Conservation (phyloP, 1,140 invertebrate genomes). For the Telenomus remus region DNA sequence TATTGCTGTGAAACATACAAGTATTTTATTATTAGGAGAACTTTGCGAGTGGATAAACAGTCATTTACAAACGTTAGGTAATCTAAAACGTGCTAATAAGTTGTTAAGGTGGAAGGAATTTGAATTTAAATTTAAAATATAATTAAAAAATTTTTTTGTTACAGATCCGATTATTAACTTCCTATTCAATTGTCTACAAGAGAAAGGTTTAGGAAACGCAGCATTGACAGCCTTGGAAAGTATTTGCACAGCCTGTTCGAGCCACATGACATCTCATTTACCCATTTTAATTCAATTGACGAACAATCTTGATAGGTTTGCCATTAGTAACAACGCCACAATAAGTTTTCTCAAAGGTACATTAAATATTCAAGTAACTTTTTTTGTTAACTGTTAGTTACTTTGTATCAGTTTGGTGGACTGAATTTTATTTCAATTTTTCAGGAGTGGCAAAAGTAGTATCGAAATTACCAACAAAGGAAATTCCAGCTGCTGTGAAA, state of each 20-base stretch:
- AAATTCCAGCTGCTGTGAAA: conserved; percentile 81
- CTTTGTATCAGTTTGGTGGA: too few species aligned
- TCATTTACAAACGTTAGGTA: conserved; percentile 86
- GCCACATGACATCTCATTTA: conserved; percentile 88
- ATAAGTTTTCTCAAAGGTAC: conserved; percentile 89
- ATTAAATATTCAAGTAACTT: too few species aligned
- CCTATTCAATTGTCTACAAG: conserved; percentile 83
- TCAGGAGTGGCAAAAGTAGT: conserved; percentile 80
- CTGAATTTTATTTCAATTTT: too few species aligned
- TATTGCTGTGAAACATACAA: conserved; percentile 91
- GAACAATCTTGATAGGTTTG: conserved; percentile 85
- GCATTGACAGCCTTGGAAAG: conserved; percentile 85
- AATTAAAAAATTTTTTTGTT: too few species aligned
- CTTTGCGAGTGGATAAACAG: conserved; percentile 96
- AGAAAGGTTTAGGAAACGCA: conserved; percentile 83
- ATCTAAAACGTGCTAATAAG: conserved; percentile 5
- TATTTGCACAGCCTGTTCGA: conserved; percentile 86
- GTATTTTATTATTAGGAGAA: conserved; percentile 92
- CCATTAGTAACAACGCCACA: conserved; percentile 87
- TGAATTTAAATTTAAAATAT: too few species aligned
- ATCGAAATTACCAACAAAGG: conserved; percentile 77
- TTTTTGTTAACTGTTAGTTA: too few species aligned
- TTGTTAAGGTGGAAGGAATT: too few species aligned
- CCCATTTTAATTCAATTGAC: conserved; percentile 88
- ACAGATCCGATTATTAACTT: conserved; percentile 87